Evolutionary conservation across 2,797 vertebrate species (phyloP).

Genomic region (Sebastolobus alascanus): DNA sequence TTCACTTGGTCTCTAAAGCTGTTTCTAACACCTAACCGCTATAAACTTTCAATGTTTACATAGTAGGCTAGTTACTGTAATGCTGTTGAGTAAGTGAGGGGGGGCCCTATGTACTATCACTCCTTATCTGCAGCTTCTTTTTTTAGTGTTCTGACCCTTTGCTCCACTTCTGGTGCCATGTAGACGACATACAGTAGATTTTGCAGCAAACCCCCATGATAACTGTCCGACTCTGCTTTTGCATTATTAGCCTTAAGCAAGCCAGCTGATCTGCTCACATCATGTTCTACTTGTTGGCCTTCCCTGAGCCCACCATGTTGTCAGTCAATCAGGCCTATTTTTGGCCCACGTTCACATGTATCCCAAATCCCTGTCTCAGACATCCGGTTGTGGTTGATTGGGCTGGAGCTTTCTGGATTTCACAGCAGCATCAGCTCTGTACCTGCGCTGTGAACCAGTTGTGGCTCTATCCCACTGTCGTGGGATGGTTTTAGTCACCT

Average conservation of each 20-base stretch:
- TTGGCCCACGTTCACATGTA: constrained; percentile 63
- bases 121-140: constrained; percentile 20
- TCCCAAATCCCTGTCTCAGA: constrained; percentile 72
- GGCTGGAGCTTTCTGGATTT: constrained; percentile 57
- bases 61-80: not conserved
- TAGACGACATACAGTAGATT: not conserved
- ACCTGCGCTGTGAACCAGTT: constrained; percentile 18
- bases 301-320: constrained; percentile 42
- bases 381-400: constrained; percentile 63
- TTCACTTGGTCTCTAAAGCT: not conserved
- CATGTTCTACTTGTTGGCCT: constrained; percentile 37
- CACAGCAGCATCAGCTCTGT: constrained; percentile 11
- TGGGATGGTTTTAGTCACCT: constrained; percentile 18
- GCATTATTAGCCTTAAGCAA: constrained; percentile 40
- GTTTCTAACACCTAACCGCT: not conserved
- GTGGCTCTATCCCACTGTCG: constrained; percentile 11
- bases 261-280: constrained; percentile 46
- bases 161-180: constrained; percentile 27
- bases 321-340: constrained; percentile 58
- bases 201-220: constrained; percentile 6
- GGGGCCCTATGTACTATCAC: not conserved
- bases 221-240: constrained; percentile 8
- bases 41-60: not conserved
- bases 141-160: constrained; percentile 28
- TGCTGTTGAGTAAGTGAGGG: not conserved